Conservation (phyloP, 1,140 invertebrate species). For the Leguminivora glycinivorella region DNA sequence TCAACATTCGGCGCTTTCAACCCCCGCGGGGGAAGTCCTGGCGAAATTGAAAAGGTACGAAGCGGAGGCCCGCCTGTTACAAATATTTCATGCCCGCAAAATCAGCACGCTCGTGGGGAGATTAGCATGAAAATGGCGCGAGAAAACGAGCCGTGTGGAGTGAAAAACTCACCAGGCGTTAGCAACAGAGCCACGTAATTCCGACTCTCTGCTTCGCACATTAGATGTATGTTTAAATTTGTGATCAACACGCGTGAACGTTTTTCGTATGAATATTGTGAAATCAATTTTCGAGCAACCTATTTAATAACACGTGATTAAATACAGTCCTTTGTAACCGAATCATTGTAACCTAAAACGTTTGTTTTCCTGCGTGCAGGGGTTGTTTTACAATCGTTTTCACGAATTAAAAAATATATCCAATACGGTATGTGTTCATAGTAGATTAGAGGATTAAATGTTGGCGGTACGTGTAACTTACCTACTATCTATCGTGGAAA, state of each 20-base stretch:
- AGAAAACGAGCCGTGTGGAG: conserved; percentile 39
- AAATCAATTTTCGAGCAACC: neutral
- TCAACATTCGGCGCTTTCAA: conserved; percentile 46
- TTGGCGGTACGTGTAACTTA: too few species aligned
- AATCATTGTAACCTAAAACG: neutral
- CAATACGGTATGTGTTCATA: neutral
- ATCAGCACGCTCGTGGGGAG: conserved; percentile 50
- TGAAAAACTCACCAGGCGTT: conserved; percentile 36
- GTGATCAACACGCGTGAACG: conserved; percentile 39
- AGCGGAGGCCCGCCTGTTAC: conserved; percentile 46
- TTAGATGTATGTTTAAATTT: conserved; percentile 41
- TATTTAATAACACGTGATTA: conserved; percentile 7
- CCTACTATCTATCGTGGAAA: neutral
- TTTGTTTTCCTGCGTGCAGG: neutral
- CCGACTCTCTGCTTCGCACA: conserved; percentile 34
- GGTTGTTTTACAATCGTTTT: neutral
- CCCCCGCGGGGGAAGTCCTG: conserved; percentile 40
- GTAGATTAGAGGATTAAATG: too few species aligned
- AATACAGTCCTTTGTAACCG: neutral
- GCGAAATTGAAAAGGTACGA: conserved; percentile 61
- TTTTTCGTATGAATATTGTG: conserved; percentile 6
- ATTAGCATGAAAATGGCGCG: conserved; percentile 65
- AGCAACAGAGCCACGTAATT: conserved; percentile 36
- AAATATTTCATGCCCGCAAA: conserved; percentile 61
- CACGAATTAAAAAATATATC: neutral